A percentile compares a stretch with the other conserved stretches of the same genome.
Conservation (phyloP, 2,888 invertebrate species). For the Ectemnius cavifrons region DNA sequence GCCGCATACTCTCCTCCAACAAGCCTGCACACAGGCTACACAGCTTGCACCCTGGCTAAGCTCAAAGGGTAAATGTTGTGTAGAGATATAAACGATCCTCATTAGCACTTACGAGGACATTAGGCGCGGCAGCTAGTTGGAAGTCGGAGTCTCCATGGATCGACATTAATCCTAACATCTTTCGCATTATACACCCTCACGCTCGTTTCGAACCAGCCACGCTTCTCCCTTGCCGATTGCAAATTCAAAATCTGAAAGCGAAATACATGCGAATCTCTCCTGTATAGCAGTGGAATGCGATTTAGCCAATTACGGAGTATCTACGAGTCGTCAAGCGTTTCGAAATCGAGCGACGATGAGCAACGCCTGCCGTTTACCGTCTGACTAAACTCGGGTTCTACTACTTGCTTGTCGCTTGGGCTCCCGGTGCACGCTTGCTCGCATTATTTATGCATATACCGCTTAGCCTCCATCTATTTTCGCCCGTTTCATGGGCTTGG, state of each 20-base stretch:
- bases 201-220: constrained; percentile 41
- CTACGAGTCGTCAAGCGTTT: too few relatives aligned
- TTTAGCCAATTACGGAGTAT: too few relatives aligned
- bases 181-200: constrained; percentile 44
- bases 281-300: too few relatives aligned
- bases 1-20: background rate
- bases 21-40: constrained; percentile 17
- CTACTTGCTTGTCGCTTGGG: background rate
- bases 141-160: constrained; percentile 47
- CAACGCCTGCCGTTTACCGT: too few relatives aligned
- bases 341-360: too few relatives aligned
- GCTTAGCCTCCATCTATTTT: too few relatives aligned
- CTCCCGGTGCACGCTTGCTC: background rate
- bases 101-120: constrained; percentile 61
- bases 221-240: background rate
- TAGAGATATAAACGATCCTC: constrained; percentile 56
- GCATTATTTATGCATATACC: too few relatives aligned
- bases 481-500: too few relatives aligned
- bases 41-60: constrained; percentile 23
- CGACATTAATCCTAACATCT: constrained; percentile 56
- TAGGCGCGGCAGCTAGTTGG: constrained; percentile 54
- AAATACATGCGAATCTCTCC: too few relatives aligned
- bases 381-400: background rate
- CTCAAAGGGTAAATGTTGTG: constrained; percentile 58
- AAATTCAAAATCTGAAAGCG: too few relatives aligned